Evolutionary conservation across 2,797 vertebrate genomes (phyloP), one percentile per base, ranked within the genome.

Genomic region (Pristis pectinata): DNA sequence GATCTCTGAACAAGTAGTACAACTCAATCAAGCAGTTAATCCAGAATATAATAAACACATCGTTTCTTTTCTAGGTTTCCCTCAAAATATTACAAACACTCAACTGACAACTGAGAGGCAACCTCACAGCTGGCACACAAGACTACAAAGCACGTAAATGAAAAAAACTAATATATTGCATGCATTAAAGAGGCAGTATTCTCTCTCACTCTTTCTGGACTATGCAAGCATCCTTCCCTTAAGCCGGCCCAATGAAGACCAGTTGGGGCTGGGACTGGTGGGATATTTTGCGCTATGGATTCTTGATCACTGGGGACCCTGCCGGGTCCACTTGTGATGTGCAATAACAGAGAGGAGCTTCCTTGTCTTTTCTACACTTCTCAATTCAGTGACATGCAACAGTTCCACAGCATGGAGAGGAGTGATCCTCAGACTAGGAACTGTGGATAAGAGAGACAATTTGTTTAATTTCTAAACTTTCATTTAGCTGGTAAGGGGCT

Each of bases 81-180:
- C 27, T 13, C 70, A n/a, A 94, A 53, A 61, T 94, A 94, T 56
- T 94, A 94, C 70, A 70, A 70, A 76, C 92, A 74, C 53, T 56
- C 92, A 44, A 53, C 92, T 94, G 44, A 94, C 92, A 94, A 94
- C 44, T 94, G 92, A 94, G 15, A 27, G 34, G 70, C 49, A 94
- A 76, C 72, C 92, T 94, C 44, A 53, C 41, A 49, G 70, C 44
- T 44, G n/a, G 30, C 34, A 74, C 34, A 19, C 37, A n/a, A 56
- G 67, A 53, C 41, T 30, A 76, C 72, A 56, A 76, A 94, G 92
- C 37, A 74, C 70, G 49, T 53, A 49, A 30, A 53, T 76, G 44
- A 67, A 10, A 91, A 67, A 67, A 91, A 67, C n/a, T 22, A 91
- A 94, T 72, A 94, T 94, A 76, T 94, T 94, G 92, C 92, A 94